A percentile compares a stretch with the other conserved stretches of the same genome.
Conservation (phyloP, 2,888 invertebrate species). For the Drosophila neoperkinsi region DNA sequence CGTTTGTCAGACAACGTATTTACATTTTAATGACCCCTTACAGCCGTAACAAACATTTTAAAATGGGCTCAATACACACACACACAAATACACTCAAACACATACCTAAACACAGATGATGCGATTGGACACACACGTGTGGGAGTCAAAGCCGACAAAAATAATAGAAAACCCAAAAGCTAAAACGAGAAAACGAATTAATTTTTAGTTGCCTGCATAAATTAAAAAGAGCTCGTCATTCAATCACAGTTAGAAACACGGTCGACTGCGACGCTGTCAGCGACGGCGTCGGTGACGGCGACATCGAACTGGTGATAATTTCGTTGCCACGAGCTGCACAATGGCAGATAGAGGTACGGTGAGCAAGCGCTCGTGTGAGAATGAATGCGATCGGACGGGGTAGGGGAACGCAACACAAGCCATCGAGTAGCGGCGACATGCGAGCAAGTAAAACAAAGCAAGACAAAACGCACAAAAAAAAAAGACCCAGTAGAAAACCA, state of each 20-base stretch:
- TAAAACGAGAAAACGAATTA: conserved; percentile 53
- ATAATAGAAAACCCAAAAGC: conserved; percentile 31
- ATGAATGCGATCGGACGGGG: not conserved
- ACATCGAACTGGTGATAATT: conserved; percentile 65
- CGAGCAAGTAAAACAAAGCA: conserved; percentile 27
- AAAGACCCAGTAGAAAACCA: conserved; percentile 35
- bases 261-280: not conserved
- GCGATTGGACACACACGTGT: conserved; percentile 53
- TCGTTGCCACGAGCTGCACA: conserved; percentile 63
- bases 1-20: conserved; percentile 51
- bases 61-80: conserved; percentile 27
- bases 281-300: conserved; percentile 11
- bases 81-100: conserved; percentile 2
- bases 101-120: not conserved
- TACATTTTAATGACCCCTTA: conserved; percentile 42
- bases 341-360: conserved; percentile 29
- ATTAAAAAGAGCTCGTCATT: conserved; percentile 70
- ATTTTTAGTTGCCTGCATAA: conserved; percentile 70
- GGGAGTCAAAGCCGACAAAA: conserved; percentile 36
- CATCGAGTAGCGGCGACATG: conserved; percentile 21
- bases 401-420: conserved; percentile 15
- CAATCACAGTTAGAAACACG: conserved; percentile 49
- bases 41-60: conserved; percentile 52
- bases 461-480: not conserved
- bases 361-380: conserved; percentile 1